Evolutionary conservation across 2,888 invertebrate species (phyloP).

Genomic region (Macropis europaea): DNA sequence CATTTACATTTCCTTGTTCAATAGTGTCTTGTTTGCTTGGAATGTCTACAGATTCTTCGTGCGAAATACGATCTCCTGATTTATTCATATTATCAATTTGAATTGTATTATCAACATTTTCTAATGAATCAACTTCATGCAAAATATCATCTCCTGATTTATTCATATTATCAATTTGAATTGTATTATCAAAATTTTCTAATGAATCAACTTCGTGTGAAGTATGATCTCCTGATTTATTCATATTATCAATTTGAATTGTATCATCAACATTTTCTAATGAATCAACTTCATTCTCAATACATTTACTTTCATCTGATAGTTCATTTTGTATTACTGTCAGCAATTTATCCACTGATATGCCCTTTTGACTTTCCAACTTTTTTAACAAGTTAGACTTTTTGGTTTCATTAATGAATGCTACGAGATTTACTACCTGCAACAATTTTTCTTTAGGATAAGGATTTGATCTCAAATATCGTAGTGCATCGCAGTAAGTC

Average conservation of each 20-base stretch:
- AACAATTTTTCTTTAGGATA: conserved; percentile 41
- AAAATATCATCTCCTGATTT: neutral
- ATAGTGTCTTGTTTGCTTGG: neutral
- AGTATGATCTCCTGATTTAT: neutral
- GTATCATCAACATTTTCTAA: neutral
- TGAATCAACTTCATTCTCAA: neutral
- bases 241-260: neutral
- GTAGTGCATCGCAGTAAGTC: conserved; percentile 64
- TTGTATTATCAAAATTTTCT: too few species aligned
- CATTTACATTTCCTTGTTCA: neutral
- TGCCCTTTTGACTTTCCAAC: conserved; percentile 24
- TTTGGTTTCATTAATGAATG: conserved; percentile 37
- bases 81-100: neutral
- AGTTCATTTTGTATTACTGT: conserved; percentile 29
- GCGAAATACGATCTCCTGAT: neutral
- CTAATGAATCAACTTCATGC: neutral
- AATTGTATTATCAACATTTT: neutral
- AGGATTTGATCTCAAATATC: conserved; percentile 55
- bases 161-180: too few species aligned
- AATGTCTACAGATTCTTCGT: neutral
- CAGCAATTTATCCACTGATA: conserved; percentile 41
- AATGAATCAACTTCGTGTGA: too few species aligned
- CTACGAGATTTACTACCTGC: conserved; percentile 43
- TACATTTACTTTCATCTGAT: neutral
- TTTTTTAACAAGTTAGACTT: conserved; percentile 43